A percentile compares a stretch with the other conserved stretches of the same genome.
These are phyloP conservation scores for Orthosia cruda DNA, from an alignment of 2,888 invertebrate genomes.

Conservation along the genomic window DNA sequence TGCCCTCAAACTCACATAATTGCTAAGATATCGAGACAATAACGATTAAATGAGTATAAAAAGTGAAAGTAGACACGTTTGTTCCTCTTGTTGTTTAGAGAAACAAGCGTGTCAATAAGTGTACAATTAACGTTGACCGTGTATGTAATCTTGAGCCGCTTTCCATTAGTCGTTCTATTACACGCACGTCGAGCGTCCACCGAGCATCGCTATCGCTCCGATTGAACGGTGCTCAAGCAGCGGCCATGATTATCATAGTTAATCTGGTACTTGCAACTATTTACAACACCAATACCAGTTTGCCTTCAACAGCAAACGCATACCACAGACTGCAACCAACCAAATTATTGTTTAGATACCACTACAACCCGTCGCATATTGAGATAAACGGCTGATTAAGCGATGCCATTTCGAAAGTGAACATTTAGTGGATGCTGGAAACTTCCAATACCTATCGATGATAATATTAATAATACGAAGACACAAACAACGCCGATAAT, in stretches of 20 bases:
- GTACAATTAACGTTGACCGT: constrained; percentile 65
- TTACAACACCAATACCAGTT: constrained; percentile 59
- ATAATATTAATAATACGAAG: constrained; percentile 51
- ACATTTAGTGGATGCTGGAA: constrained; percentile 41
- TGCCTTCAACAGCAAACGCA: constrained; percentile 62
- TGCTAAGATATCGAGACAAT: constrained; percentile 1
- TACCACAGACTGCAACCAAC: constrained; percentile 48
- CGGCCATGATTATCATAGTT: constrained; percentile 53
- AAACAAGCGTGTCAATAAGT: constrained; percentile 61
- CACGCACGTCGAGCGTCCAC: constrained; percentile 54
- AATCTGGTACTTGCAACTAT: constrained; percentile 60
- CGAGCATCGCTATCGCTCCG: constrained; percentile 53
- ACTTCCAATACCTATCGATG: constrained; percentile 47
- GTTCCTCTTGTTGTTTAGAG: constrained; percentile 47
- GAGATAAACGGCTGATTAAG: constrained; percentile 44
- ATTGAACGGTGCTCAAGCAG: constrained; percentile 59
- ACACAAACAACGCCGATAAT: constrained; percentile 68
- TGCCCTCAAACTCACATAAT: background rate
- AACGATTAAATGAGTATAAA: constrained; percentile 37
- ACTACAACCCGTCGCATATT: constrained; percentile 37
- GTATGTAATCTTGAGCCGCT: constrained; percentile 66
- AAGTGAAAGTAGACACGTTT: constrained; percentile 62
- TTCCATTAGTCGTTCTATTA: constrained; percentile 68
- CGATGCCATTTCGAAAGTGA: constrained; percentile 29
- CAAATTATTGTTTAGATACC: constrained; percentile 44